phyloP scores from a whole-genome alignment of 2,113 vertebrate genomes.

The Cephalopterus ornatus region DNA sequence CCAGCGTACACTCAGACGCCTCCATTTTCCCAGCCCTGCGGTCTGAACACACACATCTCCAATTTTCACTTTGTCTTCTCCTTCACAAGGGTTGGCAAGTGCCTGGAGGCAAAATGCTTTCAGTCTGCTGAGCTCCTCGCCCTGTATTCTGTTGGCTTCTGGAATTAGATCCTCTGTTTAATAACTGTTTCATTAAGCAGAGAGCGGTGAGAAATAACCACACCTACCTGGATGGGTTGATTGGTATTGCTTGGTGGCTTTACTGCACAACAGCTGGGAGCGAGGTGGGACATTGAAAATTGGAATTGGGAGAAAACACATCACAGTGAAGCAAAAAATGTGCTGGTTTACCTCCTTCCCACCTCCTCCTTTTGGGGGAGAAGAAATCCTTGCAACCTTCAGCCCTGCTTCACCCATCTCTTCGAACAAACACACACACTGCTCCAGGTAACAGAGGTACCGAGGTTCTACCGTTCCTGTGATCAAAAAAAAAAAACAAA shows the following conservation, averaged over 20 bases:
- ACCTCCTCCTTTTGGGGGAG: neutral
- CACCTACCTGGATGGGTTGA: neutral
- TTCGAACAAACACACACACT: neutral
- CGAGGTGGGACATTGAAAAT: neutral
- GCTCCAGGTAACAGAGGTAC: neutral
- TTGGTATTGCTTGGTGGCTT: neutral
- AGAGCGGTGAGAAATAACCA: accelerated
- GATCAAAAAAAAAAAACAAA: neutral
- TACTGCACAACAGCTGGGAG: neutral
- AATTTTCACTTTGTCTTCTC: conserved; percentile 14
- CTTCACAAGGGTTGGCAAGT: neutral
- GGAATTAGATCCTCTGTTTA: neutral
- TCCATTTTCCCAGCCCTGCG: conserved; percentile 22
- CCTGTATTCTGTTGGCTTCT: neutral
- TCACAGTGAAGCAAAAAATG: neutral
- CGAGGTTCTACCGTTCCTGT: neutral
- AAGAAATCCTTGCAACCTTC: neutral
- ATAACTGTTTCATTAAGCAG: neutral
- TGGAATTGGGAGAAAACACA: neutral
- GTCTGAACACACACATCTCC: conserved; percentile 35
- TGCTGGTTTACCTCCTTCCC: neutral
- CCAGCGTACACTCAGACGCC: conserved; percentile 13
- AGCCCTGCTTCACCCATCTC: neutral
- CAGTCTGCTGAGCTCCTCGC: neutral
- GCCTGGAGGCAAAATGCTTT: neutral